Conservation (phyloP, 2,113 vertebrate genomes). For the Neopipo cinnamomea region DNA sequence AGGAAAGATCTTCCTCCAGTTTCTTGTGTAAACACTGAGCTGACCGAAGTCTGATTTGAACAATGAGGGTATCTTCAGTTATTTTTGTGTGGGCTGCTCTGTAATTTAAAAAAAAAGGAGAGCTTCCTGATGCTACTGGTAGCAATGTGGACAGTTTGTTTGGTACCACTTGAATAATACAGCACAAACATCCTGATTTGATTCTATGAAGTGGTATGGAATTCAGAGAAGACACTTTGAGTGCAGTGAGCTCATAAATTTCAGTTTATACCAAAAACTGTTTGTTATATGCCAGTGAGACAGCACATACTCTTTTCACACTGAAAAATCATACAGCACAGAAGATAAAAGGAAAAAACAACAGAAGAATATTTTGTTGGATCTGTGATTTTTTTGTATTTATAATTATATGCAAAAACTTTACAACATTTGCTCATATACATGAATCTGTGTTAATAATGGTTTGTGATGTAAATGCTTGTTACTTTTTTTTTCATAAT, state of each 20-base stretch:
- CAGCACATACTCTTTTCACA: not conserved
- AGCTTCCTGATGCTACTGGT: not conserved
- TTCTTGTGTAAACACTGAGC: not conserved
- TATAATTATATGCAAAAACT: constrained; percentile 31
- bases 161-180: not conserved
- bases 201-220: not conserved
- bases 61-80: not conserved
- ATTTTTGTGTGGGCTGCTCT: not conserved
- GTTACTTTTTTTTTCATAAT: not conserved
- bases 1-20: not conserved
- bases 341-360: not conserved
- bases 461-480: constrained; percentile 54
- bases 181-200: not conserved
- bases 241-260: not conserved
- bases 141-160: not conserved
- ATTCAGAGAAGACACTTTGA: not conserved
- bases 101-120: not conserved
- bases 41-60: not conserved
- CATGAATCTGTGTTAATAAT: constrained; percentile 13
- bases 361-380: not conserved
- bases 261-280: not conserved
- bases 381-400: constrained; percentile 14
- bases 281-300: not conserved
- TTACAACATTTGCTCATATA: constrained; percentile 24
- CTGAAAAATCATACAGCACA: not conserved